Percentiles rank a stretch among this genome's conserved stretches.
These are phyloP conservation scores for Heliconius charithonia DNA, from an alignment of 2,888 invertebrate genomes.

Conservation along the genomic window DNA sequence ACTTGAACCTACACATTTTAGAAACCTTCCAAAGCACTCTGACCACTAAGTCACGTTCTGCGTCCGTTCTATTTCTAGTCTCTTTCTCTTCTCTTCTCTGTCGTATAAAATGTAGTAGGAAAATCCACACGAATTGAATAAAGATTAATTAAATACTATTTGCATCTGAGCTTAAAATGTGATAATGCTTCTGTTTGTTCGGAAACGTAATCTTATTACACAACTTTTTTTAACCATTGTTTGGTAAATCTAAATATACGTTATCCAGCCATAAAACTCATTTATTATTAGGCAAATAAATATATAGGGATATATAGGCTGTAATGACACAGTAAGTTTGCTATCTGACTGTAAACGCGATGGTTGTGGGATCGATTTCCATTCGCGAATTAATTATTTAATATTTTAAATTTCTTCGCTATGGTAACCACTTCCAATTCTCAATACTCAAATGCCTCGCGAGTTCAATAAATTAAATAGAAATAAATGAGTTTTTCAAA, in stretches of 20 bases:
- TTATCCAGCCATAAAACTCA: neutral
- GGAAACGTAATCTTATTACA: slow-evolving; percentile 3
- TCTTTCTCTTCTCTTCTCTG: neutral
- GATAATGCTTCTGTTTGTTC: slow-evolving; percentile 3
- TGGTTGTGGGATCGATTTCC: neutral
- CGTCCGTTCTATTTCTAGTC: no score
- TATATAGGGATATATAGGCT: neutral
- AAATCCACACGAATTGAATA: neutral
- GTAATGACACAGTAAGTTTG: neutral
- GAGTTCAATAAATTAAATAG: no score
- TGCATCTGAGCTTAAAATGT: slow-evolving; percentile 3
- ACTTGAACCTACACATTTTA: no score
- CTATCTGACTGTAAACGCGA: neutral
- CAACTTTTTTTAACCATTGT: neutral
- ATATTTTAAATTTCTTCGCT: no score
- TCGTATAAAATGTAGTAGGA: neutral
- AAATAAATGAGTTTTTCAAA: no score
- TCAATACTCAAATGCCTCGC: no score
- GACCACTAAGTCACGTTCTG: no score
- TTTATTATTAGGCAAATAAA: neutral
- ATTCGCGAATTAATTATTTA: neutral
- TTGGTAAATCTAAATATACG: neutral
- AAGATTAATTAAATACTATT: neutral
- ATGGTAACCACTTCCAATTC: no score
- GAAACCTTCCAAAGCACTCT: no score